Evolutionary conservation across 2,797 vertebrate species (phyloP).

Genomic region (Morelia viridis): DNA sequence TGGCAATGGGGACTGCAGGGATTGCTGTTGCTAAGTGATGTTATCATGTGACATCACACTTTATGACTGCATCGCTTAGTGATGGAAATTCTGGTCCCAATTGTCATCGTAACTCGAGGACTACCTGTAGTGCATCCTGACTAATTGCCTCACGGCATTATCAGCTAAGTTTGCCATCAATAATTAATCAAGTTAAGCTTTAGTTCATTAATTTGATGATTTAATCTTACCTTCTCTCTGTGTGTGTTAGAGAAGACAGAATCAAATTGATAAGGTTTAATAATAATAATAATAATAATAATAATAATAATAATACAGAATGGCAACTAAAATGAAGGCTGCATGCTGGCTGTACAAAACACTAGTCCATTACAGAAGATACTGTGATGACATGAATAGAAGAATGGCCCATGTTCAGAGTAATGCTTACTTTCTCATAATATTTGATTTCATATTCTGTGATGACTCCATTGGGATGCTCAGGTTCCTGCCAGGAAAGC

Average conservation of each 20-base stretch:
- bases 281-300: too few species aligned
- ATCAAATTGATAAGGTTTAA: background rate
- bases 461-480: conserved; percentile 98
- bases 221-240: background rate
- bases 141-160: background rate
- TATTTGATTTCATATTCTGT: conserved; percentile 99
- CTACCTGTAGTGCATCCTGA: background rate
- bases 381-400: conserved; percentile 12
- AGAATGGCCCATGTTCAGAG: conserved; percentile 41
- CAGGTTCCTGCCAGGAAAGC: conserved; percentile 98
- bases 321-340: conserved; percentile 1
- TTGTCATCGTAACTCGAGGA: background rate
- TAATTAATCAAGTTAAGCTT: background rate
- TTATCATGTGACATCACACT: background rate
- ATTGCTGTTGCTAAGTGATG: background rate
- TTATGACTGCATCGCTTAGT: background rate
- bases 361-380: conserved; percentile 9
- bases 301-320: background rate
- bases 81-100: background rate
- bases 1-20: background rate
- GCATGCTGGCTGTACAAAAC: background rate
- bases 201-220: background rate
- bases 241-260: background rate
- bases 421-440: conserved; percentile 93
- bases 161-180: background rate